phyloP scores from a whole-genome alignment of 2,888 invertebrate species.

The Clivina fossor region DNA sequence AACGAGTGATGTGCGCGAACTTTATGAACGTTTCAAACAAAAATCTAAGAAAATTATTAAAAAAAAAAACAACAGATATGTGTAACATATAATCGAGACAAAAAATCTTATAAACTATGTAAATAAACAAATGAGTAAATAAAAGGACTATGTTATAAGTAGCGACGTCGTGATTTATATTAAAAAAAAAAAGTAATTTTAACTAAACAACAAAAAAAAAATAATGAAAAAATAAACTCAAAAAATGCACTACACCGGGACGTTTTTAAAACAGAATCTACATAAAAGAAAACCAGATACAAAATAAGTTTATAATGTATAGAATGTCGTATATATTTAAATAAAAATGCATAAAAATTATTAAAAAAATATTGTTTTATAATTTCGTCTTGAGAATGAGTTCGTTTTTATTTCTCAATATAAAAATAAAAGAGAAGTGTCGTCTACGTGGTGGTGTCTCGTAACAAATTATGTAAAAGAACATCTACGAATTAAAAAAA shows the following conservation, averaged over 20 bases:
- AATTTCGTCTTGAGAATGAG: constrained; percentile 22
- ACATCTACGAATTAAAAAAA: background rate
- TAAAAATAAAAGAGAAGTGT: constrained; percentile 7
- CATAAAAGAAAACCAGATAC: constrained; percentile 49
- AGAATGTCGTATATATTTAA: constrained; percentile 51
- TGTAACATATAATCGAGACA: constrained; percentile 31
- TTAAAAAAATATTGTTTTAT: constrained; percentile 12
- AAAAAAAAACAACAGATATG: constrained; percentile 17
- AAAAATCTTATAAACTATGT: constrained; percentile 39
- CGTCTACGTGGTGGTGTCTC: background rate
- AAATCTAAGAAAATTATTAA: constrained; percentile 7
- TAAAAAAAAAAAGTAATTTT: constrained; percentile 40
- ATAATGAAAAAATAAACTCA: constrained; percentile 43
- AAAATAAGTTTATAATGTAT: constrained; percentile 50
- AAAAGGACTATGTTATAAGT: constrained; percentile 36
- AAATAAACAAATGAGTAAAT: constrained; percentile 42
- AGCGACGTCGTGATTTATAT: constrained; percentile 45
- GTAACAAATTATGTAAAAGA: too few relatives aligned
- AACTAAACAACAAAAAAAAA: constrained; percentile 31
- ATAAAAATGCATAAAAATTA: constrained; percentile 30
- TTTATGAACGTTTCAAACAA: constrained; percentile 6
- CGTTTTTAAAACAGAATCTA: constrained; percentile 50
- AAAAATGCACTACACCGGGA: constrained; percentile 49
- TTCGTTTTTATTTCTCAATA: constrained; percentile 11
- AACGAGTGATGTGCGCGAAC: constrained; percentile 9